Conservation (phyloP, 2,888 invertebrate species). For the Leptinotarsa tumamoca region DNA sequence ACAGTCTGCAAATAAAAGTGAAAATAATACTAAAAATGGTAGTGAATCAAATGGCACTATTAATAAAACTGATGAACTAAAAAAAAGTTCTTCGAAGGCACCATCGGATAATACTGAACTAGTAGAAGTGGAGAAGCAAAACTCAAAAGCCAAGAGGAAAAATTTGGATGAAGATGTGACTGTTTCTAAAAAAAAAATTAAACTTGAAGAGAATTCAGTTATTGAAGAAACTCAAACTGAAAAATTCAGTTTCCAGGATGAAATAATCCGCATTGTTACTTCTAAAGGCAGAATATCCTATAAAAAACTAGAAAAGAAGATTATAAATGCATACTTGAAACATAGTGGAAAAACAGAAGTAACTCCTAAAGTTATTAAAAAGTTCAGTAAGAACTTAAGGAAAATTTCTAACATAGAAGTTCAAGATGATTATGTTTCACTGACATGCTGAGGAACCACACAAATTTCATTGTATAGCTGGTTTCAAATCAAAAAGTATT, state of each 20-base stretch:
- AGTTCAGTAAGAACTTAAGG: conserved; percentile 79
- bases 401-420: conserved; percentile 75
- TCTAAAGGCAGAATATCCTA: conserved; percentile 74
- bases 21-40: conserved; percentile 33
- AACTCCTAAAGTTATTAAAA: conserved; percentile 75
- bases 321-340: conserved; percentile 74
- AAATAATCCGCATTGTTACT: conserved; percentile 60
- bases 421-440: conserved; percentile 69
- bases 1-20: conserved; percentile 36
- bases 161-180: not conserved
- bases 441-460: conserved; percentile 8
- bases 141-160: conserved; percentile 49
- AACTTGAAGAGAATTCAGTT: not conserved
- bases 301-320: conserved; percentile 82
- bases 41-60: not conserved
- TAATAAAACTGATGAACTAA: not conserved
- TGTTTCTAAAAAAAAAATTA: conserved; percentile 46
- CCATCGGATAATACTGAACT: not conserved
- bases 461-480: not conserved
- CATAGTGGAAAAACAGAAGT: conserved; percentile 65
- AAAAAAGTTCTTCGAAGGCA: not conserved
- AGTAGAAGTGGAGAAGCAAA: conserved; percentile 41
- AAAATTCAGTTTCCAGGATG: conserved; percentile 52
- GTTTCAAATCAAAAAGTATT: not conserved
- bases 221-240: conserved; percentile 26